Evolutionary conservation across 2,113 vertebrate species (phyloP), one percentile per base, ranked within the genome.

Genomic region (Myiozetetes cayanensis): DNA sequence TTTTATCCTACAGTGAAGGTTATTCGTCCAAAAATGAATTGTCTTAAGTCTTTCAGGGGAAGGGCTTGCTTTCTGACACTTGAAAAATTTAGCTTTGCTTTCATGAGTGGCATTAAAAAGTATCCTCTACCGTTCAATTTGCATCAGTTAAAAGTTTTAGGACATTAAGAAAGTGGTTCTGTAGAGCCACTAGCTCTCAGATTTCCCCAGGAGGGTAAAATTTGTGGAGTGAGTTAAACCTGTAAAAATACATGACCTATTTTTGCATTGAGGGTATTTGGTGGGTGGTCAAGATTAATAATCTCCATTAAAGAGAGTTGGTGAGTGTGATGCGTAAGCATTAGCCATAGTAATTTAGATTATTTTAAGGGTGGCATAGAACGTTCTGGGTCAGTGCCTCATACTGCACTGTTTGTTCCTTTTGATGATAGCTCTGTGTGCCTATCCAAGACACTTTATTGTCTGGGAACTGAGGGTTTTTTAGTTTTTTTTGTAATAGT

Each of bases 281-380:
- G 27, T 90, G 19, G 19, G 35, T 74, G 30, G 27, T 89, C 70
- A 56, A 44, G 61, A 46, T 89, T 92, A 86, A 61, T 71, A 73
- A 37, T 65, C 25, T 71, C 30, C 37, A 33, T 75, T 84, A 80
- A 77, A 46, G 82, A 17, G 39, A 70, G 24, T 62, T 83, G 59
- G 12, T 61, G 53, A 75, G n/a, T 73, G 44, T 68, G 65, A 72
- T 81, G 52, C 1, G 0, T 72, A 83, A 90, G 83, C 52, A 41
- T 78, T 78, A 43, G 17, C 47, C 12, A 2, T 5, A 53, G 46
- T 80, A 90, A 80, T 85, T 92, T 24, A 85, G 50, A 46, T 83
- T 88, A 95, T 87, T 96, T 96, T 88, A 80, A 77, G 72, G 39
- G 41, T 70, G 46, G 17, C 50, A 41, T 55, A 63, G 92, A 93